Percentiles rank a stretch among this genome's conserved stretches.
Evolutionary conservation across 2,888 invertebrate species (phyloP).

Genomic region (Euzophera pinguis): DNA sequence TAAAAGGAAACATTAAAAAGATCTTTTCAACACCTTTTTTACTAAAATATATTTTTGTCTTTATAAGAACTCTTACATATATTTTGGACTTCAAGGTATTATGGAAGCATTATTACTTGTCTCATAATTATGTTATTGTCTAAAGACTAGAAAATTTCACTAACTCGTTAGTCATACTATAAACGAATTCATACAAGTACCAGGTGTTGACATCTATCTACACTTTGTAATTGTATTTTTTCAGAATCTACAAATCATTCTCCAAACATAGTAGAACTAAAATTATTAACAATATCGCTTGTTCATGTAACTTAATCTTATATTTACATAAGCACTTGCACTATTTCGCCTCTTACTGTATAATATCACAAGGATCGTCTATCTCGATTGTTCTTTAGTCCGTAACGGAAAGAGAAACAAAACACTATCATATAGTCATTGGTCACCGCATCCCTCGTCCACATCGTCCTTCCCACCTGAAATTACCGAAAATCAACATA

Average conservation of each 20-base stretch:
- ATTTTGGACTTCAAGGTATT: not conserved
- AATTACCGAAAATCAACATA: constrained; percentile 66
- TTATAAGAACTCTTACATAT: constrained; percentile 3
- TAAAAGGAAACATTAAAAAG: constrained; percentile 5
- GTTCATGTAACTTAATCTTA: constrained; percentile 63
- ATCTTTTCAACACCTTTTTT: not conserved
- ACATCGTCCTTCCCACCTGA: constrained; percentile 75
- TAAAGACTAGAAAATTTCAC: constrained; percentile 9
- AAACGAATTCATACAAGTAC: not conserved
- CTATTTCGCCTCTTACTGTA: constrained; percentile 60
- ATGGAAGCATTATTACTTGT: not conserved
- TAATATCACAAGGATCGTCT: constrained; percentile 78
- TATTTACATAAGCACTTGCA: constrained; percentile 65
- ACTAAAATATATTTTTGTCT: constrained; percentile 9
- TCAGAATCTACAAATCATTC: constrained; percentile 28
- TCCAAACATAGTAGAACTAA: constrained; percentile 47
- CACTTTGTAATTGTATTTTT: not conserved
- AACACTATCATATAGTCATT: constrained; percentile 59
- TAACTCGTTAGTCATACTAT: constrained; percentile 2
- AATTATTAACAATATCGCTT: constrained; percentile 58
- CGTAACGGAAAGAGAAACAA: constrained; percentile 38
- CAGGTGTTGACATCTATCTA: not conserved
- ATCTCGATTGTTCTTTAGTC: constrained; percentile 52
- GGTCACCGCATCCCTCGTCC: constrained; percentile 68
- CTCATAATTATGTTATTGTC: constrained; percentile 5